Base-by-base conservation (phyloP, 2,888 invertebrate genomes). In the Protonemura montana region DNA sequence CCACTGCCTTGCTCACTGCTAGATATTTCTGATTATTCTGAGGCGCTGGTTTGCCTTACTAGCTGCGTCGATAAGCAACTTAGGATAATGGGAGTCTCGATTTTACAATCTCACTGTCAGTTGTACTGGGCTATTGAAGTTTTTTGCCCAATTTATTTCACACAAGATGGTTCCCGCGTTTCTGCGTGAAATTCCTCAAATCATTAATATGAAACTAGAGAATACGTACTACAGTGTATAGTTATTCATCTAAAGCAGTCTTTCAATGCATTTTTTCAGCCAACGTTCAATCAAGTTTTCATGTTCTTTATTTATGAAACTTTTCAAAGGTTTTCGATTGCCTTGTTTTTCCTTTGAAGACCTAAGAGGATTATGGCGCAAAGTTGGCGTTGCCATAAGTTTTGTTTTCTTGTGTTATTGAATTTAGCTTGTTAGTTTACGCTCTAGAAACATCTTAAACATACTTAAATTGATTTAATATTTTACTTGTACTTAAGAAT, bases 391-490 rank as follows among this genome's bases (percentile, higher is more conserved):
- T 76, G 21, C 42, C 84, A 76, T 27, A 84, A 84, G 84, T 84
- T 84, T 84, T 83, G 42, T 84, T 76, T 76, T 84, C 59, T 76
- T 59, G 42, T 84, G 42, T 84, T 84, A 84, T 84, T 84, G 59
- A 84, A 84, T 84, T 84, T 28, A 84, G 59, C 59, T 84, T 76
- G 81, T 84, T 84, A 84, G 76, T 76, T 84, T 84, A 59, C 25
- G 84, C 16, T 76, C 29, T 30, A 30, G 81, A 81, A 59, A 59
- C 59, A 59, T 81, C 84, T 84, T 84, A 81, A 81, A 81, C 30
- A 81, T 81, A 29, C 84, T 84, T 42, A 59, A 84, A 84, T 84
- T 84, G 84, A 84, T 84, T 84, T 84, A 84, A 59, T 84, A 84
- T 84, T 84, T 84, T 84, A 27, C 59, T 76, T 84, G 59, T 76